Percentiles rank a stretch among this genome's conserved stretches.
Evolutionary conservation across 1,140 invertebrate species (phyloP).

Genomic region (Atta texana): DNA sequence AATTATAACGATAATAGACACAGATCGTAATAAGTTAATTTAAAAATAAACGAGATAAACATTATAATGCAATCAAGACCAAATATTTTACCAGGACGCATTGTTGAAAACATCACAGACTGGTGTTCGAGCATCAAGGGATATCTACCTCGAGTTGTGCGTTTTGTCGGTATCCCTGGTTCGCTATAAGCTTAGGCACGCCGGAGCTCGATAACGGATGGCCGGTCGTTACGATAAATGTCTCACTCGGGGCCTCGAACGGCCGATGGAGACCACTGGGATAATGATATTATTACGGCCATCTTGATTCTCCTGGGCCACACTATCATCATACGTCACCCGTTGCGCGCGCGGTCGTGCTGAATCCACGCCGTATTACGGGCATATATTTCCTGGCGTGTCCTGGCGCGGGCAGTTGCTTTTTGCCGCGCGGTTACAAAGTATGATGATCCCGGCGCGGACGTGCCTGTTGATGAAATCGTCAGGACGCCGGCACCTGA

Average conservation of each 20-base stretch:
- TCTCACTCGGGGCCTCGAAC: conserved; percentile 76
- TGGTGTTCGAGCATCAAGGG: conserved; percentile 29
- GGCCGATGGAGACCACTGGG: conserved; percentile 76
- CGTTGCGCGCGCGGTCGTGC: conserved; percentile 74
- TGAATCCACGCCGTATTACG: conserved; percentile 78
- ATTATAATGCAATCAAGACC: background rate
- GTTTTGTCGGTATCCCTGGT: conserved; percentile 61
- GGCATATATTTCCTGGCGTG: conserved; percentile 77
- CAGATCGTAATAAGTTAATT: background rate
- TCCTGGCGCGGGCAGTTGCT: conserved; percentile 74
- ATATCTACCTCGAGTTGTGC: conserved; percentile 64
- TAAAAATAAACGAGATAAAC: conserved; percentile 8
- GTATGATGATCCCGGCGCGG: conserved; percentile 81
- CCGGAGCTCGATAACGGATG: conserved; percentile 76
- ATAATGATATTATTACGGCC: conserved; percentile 84
- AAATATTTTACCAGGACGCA: background rate
- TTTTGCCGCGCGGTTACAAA: conserved; percentile 81
- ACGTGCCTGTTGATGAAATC: conserved; percentile 79
- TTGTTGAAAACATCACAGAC: background rate
- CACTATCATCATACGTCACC: conserved; percentile 83
- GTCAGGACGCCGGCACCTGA: conserved; percentile 78
- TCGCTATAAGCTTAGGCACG: conserved; percentile 67
- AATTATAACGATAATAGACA: background rate
- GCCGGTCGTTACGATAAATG: conserved; percentile 79
- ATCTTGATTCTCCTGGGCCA: conserved; percentile 81